Evolutionary conservation across 37 sponge, comb jelly and placozoan species (phyloP), one percentile per base, ranked within the genome.

Genomic region (Amphimedon queenslandica): DNA sequence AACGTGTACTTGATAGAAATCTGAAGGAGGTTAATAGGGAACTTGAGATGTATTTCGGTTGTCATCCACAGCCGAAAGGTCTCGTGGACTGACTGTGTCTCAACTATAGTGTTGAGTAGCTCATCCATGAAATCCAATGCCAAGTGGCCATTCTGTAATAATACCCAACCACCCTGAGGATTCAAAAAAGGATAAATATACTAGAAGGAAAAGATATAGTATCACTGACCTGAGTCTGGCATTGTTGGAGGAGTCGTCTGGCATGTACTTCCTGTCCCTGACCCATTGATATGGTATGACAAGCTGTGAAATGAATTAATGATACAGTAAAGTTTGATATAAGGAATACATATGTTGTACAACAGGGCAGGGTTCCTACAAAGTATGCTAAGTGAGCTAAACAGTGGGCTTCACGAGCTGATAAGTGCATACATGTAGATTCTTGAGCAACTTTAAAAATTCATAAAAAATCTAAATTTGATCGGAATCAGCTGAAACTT

Each of bases 201-300:
- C 61, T n/a, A 11, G 5, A 60, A 11, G 13, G 13, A 47, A 47
- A 18, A 47, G 13, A 18, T 47, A 47, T 47, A 47, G 13, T 47
- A 47, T 8, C 13, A 47, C n/a, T n/a, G n/a, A n/a, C 87, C 57
- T 80, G 77, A 38, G 37, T 56, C 30, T 90, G 91, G 64, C 85
- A 80, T 74, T 99, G 96, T n/a, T 80, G 73, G 8, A 99, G 73
- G 2, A 96, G 79, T 69, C 93, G 75, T 39, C 99, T 72, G 32
- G 99, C 96, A 71, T 95, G 99, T 1, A 99, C 88, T 78, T 99
- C 99, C 58, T 99, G 99, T 20, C 99, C 99, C 70, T 99, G 99
- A 1, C 99, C 99, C 99, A 99, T 99, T 5, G 96, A 95, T 37
- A 99, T 88, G 39, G 85, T 76, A 18, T 91, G 77, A 68, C 83